A percentile compares a stretch with the other conserved stretches of the same genome.
phyloP scores from a whole-genome alignment of 2,797 vertebrate genomes.

The Poeciliopsis turneri region DNA sequence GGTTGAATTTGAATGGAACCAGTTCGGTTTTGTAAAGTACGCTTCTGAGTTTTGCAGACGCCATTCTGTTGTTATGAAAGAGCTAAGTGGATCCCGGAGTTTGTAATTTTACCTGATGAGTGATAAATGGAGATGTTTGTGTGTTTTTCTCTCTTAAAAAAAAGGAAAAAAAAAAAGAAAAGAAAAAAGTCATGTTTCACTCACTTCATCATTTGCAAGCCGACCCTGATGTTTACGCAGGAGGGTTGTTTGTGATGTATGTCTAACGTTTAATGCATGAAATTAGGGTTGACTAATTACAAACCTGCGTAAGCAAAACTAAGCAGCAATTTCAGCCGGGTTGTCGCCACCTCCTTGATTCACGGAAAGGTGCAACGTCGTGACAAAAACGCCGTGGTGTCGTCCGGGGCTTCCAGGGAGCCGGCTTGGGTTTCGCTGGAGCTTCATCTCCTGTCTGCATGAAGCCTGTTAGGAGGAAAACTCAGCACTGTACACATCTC shows the following conservation, averaged over 20 bases:
- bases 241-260: slow-evolving; percentile 6
- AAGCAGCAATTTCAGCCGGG: slow-evolving; percentile 15
- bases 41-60: neutral
- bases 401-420: slow-evolving; percentile 30
- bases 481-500: slow-evolving; percentile 39
- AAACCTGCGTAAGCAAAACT: slow-evolving; percentile 21
- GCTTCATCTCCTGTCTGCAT: slow-evolving; percentile 30
- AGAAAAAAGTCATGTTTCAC: neutral
- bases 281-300: slow-evolving; percentile 19
- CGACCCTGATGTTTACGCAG: slow-evolving; percentile 1
- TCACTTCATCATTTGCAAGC: neutral
- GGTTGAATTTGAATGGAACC: neutral
- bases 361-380: slow-evolving; percentile 26
- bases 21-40: neutral
- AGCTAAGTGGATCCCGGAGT: neutral
- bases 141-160: neutral
- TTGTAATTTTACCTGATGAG: neutral
- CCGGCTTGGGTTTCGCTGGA: slow-evolving; percentile 33
- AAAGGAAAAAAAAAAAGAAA: neutral
- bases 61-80: neutral
- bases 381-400: slow-evolving; percentile 23
- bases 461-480: slow-evolving; percentile 66
- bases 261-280: slow-evolving; percentile 20
- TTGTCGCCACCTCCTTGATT: slow-evolving; percentile 31
- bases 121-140: neutral